A percentile compares a stretch with the other conserved stretches of the same genome.
Conservation (phyloP, 2,113 vertebrate species). For the Crocuta crocuta region DNA sequence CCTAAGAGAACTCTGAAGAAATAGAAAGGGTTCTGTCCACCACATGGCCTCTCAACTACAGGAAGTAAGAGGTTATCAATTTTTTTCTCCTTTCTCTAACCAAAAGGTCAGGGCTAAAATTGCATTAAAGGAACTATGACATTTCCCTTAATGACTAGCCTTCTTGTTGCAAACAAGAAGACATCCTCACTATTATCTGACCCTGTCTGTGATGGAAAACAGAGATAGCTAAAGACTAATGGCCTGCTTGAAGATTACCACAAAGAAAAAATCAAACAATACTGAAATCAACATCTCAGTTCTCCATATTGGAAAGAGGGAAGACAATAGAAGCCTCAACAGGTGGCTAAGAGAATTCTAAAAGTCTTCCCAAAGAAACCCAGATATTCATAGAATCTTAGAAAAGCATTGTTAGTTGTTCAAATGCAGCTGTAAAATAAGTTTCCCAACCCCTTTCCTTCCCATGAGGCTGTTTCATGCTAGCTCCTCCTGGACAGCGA, state of each 20-base stretch:
- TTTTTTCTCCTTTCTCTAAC: constrained; percentile 9
- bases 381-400: not conserved
- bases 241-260: not conserved
- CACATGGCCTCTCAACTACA: not conserved
- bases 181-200: not conserved
- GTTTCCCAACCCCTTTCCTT: not conserved
- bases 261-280: not conserved
- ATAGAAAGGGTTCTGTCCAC: not conserved
- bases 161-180: constrained; percentile 17
- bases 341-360: not conserved
- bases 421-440: not conserved
- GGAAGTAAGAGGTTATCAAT: not conserved
- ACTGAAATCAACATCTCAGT: not conserved
- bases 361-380: not conserved
- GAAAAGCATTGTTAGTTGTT: not conserved
- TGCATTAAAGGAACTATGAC: not conserved
- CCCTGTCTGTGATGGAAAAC: not conserved
- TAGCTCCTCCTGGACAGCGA: not conserved
- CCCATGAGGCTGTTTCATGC: not conserved
- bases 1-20: constrained; percentile 2
- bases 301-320: not conserved
- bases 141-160: constrained; percentile 28
- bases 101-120: not conserved
- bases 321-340: not conserved
- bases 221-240: not conserved